Percentiles rank a stretch among this genome's conserved stretches.
Evolutionary conservation across 1,140 invertebrate species (phyloP).

Genomic region (Camponotus vicinus): DNA sequence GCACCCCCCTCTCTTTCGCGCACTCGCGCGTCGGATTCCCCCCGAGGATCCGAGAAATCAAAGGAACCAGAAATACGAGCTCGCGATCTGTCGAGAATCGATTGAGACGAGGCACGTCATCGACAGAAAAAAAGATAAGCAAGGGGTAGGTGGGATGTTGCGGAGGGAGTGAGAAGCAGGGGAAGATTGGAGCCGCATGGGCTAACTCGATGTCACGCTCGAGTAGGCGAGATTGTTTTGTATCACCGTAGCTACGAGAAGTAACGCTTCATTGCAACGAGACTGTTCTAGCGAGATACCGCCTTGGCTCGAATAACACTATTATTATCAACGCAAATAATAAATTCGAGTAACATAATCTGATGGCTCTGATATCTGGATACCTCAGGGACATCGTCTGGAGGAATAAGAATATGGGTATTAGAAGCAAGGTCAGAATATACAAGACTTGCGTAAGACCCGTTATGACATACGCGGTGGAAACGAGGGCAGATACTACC

Average conservation of each 20-base stretch:
- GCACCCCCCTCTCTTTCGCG: conserved; percentile 60
- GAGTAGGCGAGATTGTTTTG: conserved; percentile 67
- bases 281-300: conserved; percentile 9
- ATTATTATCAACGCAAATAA: background rate
- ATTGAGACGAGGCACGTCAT: conserved; percentile 36
- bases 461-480: too few species aligned
- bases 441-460: too few species aligned
- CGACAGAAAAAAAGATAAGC: conserved; percentile 25
- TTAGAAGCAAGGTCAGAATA: too few species aligned
- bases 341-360: background rate
- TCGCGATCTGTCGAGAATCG: conserved; percentile 54
- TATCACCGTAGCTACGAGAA: conserved; percentile 63
- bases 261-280: conserved; percentile 51
- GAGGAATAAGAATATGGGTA: too few species aligned
- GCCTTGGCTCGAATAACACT: background rate
- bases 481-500: too few species aligned
- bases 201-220: conserved; percentile 78
- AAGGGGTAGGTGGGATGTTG: background rate
- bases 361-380: too few species aligned
- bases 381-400: too few species aligned
- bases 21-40: conserved; percentile 73
- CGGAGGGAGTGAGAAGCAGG: background rate
- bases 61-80: conserved; percentile 78
- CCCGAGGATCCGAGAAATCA: conserved; percentile 76
- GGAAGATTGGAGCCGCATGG: conserved; percentile 36